Conservation (phyloP, 2,888 invertebrate species). For the Heteropelma amictum region DNA sequence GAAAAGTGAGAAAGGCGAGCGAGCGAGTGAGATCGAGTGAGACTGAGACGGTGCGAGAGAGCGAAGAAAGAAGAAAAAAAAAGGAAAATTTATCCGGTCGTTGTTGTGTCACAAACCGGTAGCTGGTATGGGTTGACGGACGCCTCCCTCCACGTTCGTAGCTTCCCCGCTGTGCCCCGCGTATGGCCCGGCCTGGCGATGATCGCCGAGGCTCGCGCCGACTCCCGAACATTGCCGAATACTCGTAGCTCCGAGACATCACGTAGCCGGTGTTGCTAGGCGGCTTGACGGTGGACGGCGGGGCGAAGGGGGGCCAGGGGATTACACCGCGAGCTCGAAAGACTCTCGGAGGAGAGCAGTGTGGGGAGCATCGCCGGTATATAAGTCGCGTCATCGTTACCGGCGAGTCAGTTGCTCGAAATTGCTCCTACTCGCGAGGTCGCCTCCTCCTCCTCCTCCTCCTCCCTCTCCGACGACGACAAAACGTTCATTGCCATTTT, state of each 20-base stretch:
- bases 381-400: conserved; percentile 72
- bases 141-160: conserved; percentile 28
- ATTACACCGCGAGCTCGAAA: conserved; percentile 44
- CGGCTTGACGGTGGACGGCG: conserved; percentile 66
- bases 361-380: conserved; percentile 64
- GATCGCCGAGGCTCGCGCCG: conserved; percentile 45
- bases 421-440: conserved; percentile 39
- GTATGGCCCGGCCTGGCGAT: conserved; percentile 44
- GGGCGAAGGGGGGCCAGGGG: conserved; percentile 56
- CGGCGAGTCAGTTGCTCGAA: conserved; percentile 70
- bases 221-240: conserved; percentile 64
- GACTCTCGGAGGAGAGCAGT: background rate
- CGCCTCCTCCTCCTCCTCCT: too few relatives aligned
- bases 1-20: background rate
- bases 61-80: conserved; percentile 18
- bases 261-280: conserved; percentile 77
- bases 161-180: conserved; percentile 4
- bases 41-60: background rate
- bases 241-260: conserved; percentile 68
- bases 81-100: conserved; percentile 57
- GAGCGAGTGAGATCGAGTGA: too few relatives aligned
- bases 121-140: conserved; percentile 58
- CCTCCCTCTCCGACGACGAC: too few relatives aligned
- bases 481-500: background rate
- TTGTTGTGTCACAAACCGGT: conserved; percentile 60